phyloP scores from a whole-genome alignment of 2,888 invertebrate genomes.

The Resseliella maxima region DNA sequence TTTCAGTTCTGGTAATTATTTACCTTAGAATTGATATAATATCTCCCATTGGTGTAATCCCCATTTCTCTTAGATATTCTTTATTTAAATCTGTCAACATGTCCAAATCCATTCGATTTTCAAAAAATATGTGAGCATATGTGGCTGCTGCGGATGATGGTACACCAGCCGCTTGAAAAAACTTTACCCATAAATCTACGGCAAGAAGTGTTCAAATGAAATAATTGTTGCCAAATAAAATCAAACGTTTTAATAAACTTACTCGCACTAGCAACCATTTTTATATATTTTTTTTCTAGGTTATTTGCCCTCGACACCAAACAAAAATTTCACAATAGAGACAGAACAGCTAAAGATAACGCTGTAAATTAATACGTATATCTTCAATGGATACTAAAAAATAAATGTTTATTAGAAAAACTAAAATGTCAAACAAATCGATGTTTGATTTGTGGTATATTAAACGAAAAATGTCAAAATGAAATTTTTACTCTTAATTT shows the following conservation, averaged over 20 bases:
- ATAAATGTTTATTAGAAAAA: neutral
- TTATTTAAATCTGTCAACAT: constrained; percentile 89
- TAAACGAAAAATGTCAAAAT: neutral
- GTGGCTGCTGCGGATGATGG: constrained; percentile 79
- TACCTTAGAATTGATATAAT: constrained; percentile 79
- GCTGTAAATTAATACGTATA: neutral
- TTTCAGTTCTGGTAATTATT: too few species aligned
- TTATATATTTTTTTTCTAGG: neutral
- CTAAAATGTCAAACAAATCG: neutral
- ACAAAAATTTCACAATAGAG: neutral
- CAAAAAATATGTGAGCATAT: constrained; percentile 87
- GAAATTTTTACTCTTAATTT: neutral
- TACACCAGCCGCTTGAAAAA: constrained; percentile 87
- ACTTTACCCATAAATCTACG: constrained; percentile 78
- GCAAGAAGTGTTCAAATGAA: neutral
- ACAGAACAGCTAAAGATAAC: neutral
- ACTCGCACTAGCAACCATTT: constrained; percentile 32
- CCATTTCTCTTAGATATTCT: constrained; percentile 89
- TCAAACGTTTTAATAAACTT: neutral
- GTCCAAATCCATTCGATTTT: constrained; percentile 86
- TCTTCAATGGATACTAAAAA: neutral
- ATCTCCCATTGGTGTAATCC: constrained; percentile 79
- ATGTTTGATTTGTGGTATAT: neutral
- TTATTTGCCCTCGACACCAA: constrained; percentile 9
- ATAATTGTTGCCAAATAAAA: neutral